Conservation (phyloP, 2,113 vertebrate species). For the Heloderma charlesbogerti region DNA sequence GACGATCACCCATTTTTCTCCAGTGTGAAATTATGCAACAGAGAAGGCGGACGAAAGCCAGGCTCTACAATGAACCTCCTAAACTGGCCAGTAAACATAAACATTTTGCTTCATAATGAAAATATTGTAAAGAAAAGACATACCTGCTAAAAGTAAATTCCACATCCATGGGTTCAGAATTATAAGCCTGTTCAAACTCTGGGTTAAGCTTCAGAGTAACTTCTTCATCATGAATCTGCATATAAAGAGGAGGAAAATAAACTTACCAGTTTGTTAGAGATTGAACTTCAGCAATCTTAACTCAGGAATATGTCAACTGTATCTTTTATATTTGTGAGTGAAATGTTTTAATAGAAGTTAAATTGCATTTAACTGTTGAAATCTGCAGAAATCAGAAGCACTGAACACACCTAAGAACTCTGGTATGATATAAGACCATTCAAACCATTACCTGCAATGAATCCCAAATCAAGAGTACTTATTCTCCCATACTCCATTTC, state of each 20-base stretch:
- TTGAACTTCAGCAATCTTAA: not conserved
- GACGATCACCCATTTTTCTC: not conserved
- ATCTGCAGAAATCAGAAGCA: not conserved
- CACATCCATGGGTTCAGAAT: conserved; percentile 91
- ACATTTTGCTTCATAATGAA: not conserved
- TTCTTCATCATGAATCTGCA: conserved; percentile 87
- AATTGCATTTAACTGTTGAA: conserved; percentile 9
- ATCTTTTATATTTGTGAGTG: not conserved
- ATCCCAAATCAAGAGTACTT: not conserved
- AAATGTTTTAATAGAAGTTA: not conserved
- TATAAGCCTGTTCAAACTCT: conserved; percentile 86
- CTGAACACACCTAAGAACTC: not conserved
- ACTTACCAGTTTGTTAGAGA: not conserved
- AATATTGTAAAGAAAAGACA: not conserved
- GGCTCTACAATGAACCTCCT: not conserved
- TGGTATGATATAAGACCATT: not conserved
- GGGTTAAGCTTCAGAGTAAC: conserved; percentile 85
- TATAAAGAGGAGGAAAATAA: conserved; percentile 23
- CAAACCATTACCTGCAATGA: not conserved
- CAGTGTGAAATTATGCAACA: not conserved
- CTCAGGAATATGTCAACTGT: not conserved
- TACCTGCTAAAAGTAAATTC: conserved; percentile 92
- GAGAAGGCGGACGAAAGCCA: not conserved
- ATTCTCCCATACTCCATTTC: not conserved
- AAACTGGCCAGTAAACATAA: not conserved